Evolutionary conservation across 2,888 invertebrate genomes (phyloP), one percentile per base, ranked within the genome.

Genomic region (Metalampra italica): DNA sequence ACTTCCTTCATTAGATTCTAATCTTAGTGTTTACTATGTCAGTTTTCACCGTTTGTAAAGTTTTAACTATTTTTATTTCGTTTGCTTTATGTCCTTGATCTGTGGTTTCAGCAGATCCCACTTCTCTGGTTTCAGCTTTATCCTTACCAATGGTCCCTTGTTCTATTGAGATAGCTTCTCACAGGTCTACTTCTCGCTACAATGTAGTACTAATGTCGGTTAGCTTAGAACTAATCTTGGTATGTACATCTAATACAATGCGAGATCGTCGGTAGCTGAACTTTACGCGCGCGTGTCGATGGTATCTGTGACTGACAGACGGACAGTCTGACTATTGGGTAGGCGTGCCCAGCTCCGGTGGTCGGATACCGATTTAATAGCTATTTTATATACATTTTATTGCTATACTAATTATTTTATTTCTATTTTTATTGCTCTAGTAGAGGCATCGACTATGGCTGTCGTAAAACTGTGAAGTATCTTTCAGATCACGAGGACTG

Each of bases 261-360:
- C 15, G 7, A 13, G 9, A 29, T 34, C 15, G 29, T 22, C 22
- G 34, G 48, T 44, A 48, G 46, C 50, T 40, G 39, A 50, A 45
- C 41, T 42, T 48, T 46, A 29, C 9, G 29, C 36, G 47, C 36
- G 13, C 45, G 44, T 45, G 42, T 39, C 38, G 59, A 57, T 60
- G 22, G 22, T 56, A 57, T 60, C 57, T 52, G 22, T 42, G 49
- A 43, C 52, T 43, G 50, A 45, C 54, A 45, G 51, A 52, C 51
- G 44, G 51, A 50, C 52, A 42, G 49, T 49, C 47, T 39, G 49
- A 29, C 42, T 40, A 57, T 57, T 46, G 54, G 42, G 47, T 43
- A 47, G 60, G 60, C 60, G 60, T 51, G 53, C 34, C 50, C 38
- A 13, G 41, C 43, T 9, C 29, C 13, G 52, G 46, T 46, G 46